phyloP scores from a whole-genome alignment of 2,888 invertebrate species.

The Neelides folsomi region DNA sequence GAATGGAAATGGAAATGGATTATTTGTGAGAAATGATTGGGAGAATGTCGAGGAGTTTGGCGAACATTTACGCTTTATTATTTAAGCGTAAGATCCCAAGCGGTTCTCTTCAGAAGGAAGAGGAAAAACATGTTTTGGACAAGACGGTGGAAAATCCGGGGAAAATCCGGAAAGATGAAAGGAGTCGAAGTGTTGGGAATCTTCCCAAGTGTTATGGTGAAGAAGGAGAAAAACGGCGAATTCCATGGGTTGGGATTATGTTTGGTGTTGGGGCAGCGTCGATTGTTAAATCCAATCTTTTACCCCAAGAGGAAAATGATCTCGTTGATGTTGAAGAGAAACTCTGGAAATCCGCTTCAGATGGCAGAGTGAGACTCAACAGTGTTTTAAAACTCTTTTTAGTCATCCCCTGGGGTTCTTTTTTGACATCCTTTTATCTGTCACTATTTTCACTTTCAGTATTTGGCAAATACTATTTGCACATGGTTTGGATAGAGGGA shows the following conservation, averaged over 20 bases:
- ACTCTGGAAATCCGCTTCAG: constrained; percentile 11
- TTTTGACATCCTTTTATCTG: too few species aligned
- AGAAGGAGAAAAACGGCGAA: background rate
- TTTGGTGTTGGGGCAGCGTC: background rate
- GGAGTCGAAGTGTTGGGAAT: background rate
- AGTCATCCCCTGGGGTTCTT: too few species aligned
- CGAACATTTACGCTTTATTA: constrained; percentile 24
- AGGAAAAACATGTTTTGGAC: background rate
- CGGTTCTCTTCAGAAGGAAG: background rate
- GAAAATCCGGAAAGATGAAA: background rate
- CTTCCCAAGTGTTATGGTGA: background rate
- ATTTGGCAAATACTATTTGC: too few species aligned
- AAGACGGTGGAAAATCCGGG: background rate
- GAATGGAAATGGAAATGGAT: background rate
- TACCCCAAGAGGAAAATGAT: background rate
- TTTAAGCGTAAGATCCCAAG: constrained; percentile 6
- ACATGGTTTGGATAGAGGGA: too few species aligned
- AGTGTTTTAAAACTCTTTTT: too few species aligned
- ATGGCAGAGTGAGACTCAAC: constrained; percentile 7
- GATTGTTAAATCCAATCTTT: background rate
- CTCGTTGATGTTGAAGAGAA: constrained; percentile 1
- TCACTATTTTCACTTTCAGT: too few species aligned
- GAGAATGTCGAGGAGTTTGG: constrained; percentile 23
- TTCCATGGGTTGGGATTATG: background rate
- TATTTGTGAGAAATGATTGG: constrained; percentile 11